phyloP scores from a whole-genome alignment of 2,888 invertebrate genomes.

The Eupithecia pulchellata region DNA sequence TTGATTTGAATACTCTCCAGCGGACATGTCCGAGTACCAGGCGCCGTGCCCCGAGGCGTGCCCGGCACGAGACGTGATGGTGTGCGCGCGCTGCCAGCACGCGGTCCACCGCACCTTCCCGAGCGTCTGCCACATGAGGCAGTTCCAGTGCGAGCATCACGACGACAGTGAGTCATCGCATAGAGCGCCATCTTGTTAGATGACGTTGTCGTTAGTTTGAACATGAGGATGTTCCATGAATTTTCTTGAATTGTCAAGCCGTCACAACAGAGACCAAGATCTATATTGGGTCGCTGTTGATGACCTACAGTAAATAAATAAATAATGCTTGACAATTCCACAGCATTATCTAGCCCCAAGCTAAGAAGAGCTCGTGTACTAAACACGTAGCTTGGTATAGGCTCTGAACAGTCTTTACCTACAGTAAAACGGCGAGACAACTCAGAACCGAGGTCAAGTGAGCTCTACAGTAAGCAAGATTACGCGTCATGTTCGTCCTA shows the following conservation, averaged over 20 bases:
- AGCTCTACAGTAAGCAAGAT: not conserved
- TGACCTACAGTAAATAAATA: no score
- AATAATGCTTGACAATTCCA: no score
- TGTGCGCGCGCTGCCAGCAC: slow-evolving; percentile 62
- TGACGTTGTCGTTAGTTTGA: no score
- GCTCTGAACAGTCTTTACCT: not conserved
- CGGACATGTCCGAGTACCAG: slow-evolving; percentile 42
- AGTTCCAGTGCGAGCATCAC: slow-evolving; percentile 55
- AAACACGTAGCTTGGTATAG: not conserved
- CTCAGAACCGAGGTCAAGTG: not conserved
- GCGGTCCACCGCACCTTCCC: slow-evolving; percentile 63
- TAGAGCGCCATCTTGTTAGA: no score
- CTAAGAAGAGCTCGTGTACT: no score
- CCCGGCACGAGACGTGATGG: slow-evolving; percentile 56
- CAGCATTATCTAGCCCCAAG: no score
- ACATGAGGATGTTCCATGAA: no score
- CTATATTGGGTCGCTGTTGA: no score
- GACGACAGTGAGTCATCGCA: slow-evolving; percentile 61
- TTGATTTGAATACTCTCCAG: slow-evolving; percentile 8
- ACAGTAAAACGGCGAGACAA: no score
- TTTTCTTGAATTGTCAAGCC: no score
- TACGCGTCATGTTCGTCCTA: not conserved
- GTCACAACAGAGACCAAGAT: no score
- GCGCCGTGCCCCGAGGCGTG: slow-evolving; percentile 57
- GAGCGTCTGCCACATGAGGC: slow-evolving; percentile 65